Evolutionary conservation across 2,888 invertebrate genomes (phyloP), one percentile per base, ranked within the genome.

Genomic region (Sepioteuthis lessoniana): DNA sequence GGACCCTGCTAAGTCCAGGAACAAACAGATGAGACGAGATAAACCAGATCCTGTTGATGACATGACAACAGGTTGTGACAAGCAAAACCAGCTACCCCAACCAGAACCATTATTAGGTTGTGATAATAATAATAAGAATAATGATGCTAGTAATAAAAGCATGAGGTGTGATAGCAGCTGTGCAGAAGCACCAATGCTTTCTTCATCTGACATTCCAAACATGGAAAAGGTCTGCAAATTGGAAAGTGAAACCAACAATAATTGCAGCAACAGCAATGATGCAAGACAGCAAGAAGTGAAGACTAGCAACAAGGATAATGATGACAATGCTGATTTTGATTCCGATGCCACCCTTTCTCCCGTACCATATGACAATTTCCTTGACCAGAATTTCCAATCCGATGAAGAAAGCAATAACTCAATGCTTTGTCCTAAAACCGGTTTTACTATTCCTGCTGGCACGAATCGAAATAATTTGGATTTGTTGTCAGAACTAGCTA

Each of bases 321-420:
- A 47, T 13, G 55, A 55, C 16, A 25, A 55, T 7, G 21, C 25
- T 25, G 76, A 76, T 19, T 76, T 47, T 92, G 92, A 92, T 92
- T 92, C 92, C 8, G 92, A 92, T 92, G 92, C 92, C 47, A 92
- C 92, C 0, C 46, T 92, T 47, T 92, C 92, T 47, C 92, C 92
- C 46, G 47, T 38, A 3, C 92, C 42, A n/a, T 92, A 47, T 21
- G 92, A 92, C 35, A 42, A 92, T 92, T n/a, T 16, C n/a, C 47
- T 92, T 42, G 42, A 42, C n/a, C 19, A 47, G 47, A 92, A 92
- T 31, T n/a, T 7, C 42, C 46, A 92, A 47, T n/a, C 46, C 21
- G 42, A 47, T 92, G 92, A 92, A n/a, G 47, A 92, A 47, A 38
- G 47, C 46, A 92, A 92, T 35, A 46, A 38, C 19, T 42, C 92